Evolutionary conservation across 2,797 vertebrate genomes (phyloP).

Genomic region (Artibeus jamaicensis): DNA sequence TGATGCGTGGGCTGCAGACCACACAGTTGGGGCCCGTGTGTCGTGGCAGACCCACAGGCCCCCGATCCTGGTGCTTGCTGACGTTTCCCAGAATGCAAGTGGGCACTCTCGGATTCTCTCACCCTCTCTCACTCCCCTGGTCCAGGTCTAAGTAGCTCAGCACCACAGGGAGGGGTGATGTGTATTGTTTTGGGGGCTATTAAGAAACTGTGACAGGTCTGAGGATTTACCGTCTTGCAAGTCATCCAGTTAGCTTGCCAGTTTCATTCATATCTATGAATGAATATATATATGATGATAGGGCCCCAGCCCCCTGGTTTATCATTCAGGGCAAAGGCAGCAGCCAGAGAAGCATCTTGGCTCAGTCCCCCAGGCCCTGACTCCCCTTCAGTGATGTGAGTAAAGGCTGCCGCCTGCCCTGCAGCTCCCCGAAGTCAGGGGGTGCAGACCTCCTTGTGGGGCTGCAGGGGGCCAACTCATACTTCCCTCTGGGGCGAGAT

Average conservation of each 20-base stretch:
- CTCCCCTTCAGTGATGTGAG: neutral
- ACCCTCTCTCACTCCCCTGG: neutral
- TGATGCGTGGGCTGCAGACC: too few species aligned
- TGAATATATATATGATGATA: too few species aligned
- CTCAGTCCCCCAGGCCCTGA: rapidly evolving
- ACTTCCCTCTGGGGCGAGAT: neutral
- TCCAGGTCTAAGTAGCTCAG: neutral
- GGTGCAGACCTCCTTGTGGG: neutral
- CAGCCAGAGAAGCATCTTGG: too few species aligned
- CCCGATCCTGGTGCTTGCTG: neutral
- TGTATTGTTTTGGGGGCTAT: neutral
- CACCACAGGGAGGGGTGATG: neutral
- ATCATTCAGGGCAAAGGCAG: neutral
- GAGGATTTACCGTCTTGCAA: neutral
- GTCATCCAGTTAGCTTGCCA: neutral
- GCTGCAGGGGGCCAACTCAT: neutral
- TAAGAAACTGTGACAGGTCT: neutral
- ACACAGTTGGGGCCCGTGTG: rapidly evolving
- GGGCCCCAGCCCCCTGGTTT: neutral
- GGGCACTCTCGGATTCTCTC: too few species aligned
- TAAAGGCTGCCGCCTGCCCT: rapidly evolving
- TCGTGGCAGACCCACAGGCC: neutral
- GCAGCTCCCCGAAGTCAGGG: neutral
- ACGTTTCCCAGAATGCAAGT: neutral
- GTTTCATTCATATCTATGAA: neutral